Evolutionary conservation across 2,797 vertebrate genomes (phyloP).

Genomic region (Tokudaia tokunoshimensis): DNA sequence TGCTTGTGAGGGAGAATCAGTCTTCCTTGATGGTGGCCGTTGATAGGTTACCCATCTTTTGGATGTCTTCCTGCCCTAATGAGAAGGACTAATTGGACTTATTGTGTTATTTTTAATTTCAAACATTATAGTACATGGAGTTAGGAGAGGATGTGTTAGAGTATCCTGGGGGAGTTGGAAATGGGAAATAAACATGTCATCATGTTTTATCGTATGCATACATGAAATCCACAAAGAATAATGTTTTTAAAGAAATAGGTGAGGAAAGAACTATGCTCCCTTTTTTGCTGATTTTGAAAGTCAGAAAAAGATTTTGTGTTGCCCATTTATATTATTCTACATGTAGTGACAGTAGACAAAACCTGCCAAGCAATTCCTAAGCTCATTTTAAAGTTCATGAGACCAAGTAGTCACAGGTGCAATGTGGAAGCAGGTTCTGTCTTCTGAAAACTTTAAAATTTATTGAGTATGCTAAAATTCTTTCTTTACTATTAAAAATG

Average conservation of each 20-base stretch:
- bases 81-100: neutral
- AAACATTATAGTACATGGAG: neutral
- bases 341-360: neutral
- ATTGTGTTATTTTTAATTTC: neutral
- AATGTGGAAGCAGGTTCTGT: neutral
- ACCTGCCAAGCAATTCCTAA: neutral
- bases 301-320: neutral
- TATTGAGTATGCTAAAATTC: neutral
- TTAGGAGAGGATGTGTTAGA: neutral
- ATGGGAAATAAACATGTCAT: neutral
- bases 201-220: neutral
- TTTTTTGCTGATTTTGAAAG: neutral
- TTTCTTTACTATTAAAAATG: constrained; percentile 37
- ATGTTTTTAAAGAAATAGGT: neutral
- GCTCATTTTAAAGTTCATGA: constrained; percentile 6
- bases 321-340: neutral
- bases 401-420: neutral
- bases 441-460: neutral
- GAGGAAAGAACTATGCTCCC: neutral
- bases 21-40: too few relatives aligned
- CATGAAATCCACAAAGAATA: neutral
- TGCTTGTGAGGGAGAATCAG: neutral
- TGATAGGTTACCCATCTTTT: neutral
- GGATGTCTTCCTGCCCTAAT: neutral
- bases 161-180: neutral